phyloP scores from a whole-genome alignment of 1,140 invertebrate genomes.

The Drosophila virilis region DNA sequence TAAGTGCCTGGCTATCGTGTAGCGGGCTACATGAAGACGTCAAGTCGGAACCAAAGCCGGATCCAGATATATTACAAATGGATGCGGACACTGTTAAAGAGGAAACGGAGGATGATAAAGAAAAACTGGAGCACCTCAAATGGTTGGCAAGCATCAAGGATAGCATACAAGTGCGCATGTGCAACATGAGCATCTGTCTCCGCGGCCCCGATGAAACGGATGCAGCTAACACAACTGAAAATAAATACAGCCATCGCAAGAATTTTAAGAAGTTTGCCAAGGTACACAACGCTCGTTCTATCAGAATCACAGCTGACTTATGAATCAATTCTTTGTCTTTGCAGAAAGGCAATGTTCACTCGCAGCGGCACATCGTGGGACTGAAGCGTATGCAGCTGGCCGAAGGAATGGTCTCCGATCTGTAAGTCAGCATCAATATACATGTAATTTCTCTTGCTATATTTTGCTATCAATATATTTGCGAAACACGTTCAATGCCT shows the following conservation, averaged over 20 bases:
- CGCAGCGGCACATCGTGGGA: slow-evolving; percentile 37
- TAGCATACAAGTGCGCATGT: slow-evolving; percentile 60
- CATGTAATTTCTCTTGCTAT: slow-evolving; percentile 28
- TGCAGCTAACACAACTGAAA: slow-evolving; percentile 11
- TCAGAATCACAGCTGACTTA: neutral
- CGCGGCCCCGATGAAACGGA: slow-evolving; percentile 39
- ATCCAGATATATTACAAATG: slow-evolving; percentile 9
- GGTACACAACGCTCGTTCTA: slow-evolving; percentile 26
- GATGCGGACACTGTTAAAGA: neutral
- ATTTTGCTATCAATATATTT: slow-evolving; percentile 79
- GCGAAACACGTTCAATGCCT: slow-evolving; percentile 75
- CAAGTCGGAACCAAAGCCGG: slow-evolving; percentile 37
- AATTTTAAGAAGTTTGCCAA: slow-evolving; percentile 78
- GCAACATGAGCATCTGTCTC: slow-evolving; percentile 38
- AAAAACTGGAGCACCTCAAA: slow-evolving; percentile 36
- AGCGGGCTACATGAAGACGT: slow-evolving; percentile 55
- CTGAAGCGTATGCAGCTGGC: slow-evolving; percentile 54
- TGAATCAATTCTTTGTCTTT: neutral
- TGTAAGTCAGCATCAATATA: slow-evolving; percentile 17
- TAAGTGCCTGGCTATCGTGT: slow-evolving; percentile 66
- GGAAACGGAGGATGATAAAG: slow-evolving; percentile 14
- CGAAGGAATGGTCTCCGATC: slow-evolving; percentile 49
- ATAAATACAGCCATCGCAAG: slow-evolving; percentile 42
- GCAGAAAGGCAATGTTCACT: slow-evolving; percentile 37
- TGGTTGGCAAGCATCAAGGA: slow-evolving; percentile 58